A percentile compares a stretch with the other conserved stretches of the same genome.
These are phyloP conservation scores for Drosophila falleni DNA, from an alignment of 2,888 invertebrate species.

Conservation along the genomic window DNA sequence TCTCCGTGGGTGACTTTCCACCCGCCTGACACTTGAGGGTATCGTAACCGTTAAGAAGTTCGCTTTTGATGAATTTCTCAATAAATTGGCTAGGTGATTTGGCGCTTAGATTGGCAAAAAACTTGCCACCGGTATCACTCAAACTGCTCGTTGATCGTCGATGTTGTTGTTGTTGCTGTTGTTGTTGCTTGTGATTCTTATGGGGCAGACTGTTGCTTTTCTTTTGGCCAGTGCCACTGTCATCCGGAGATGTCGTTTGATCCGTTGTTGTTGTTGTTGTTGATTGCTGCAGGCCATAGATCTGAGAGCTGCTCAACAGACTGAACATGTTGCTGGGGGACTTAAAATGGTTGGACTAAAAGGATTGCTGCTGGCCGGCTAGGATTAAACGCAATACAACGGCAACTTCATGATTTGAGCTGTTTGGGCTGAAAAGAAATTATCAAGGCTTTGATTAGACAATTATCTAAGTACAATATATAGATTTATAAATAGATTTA, in stretches of 20 bases:
- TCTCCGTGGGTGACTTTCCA: constrained; percentile 29
- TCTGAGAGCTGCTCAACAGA: constrained; percentile 82
- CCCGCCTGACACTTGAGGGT: constrained; percentile 70
- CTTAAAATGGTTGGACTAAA: neutral
- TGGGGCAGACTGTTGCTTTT: constrained; percentile 71
- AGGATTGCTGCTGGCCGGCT: constrained; percentile 44
- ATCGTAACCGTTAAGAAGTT: constrained; percentile 82
- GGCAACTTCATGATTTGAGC: constrained; percentile 49
- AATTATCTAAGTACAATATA: neutral
- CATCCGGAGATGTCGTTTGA: constrained; percentile 37
- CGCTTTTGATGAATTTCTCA: constrained; percentile 83
- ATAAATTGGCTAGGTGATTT: constrained; percentile 82
- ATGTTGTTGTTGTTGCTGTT: constrained; percentile 33
- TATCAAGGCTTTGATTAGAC: neutral
- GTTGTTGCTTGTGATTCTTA: constrained; percentile 43
- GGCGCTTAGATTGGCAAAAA: constrained; percentile 72
- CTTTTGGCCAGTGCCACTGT: constrained; percentile 50
- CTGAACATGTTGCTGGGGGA: constrained; percentile 78
- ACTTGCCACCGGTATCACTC: constrained; percentile 65
- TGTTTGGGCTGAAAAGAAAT: constrained; percentile 9
- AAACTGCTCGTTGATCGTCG: constrained; percentile 63
- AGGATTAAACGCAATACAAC: constrained; percentile 29
- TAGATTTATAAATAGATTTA: no score
- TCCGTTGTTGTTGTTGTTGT: constrained; percentile 46
- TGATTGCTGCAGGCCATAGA: constrained; percentile 82